These are phyloP conservation scores for Charina bottae DNA, from an alignment of 2,113 vertebrate species.

Conservation along the genomic window DNA sequence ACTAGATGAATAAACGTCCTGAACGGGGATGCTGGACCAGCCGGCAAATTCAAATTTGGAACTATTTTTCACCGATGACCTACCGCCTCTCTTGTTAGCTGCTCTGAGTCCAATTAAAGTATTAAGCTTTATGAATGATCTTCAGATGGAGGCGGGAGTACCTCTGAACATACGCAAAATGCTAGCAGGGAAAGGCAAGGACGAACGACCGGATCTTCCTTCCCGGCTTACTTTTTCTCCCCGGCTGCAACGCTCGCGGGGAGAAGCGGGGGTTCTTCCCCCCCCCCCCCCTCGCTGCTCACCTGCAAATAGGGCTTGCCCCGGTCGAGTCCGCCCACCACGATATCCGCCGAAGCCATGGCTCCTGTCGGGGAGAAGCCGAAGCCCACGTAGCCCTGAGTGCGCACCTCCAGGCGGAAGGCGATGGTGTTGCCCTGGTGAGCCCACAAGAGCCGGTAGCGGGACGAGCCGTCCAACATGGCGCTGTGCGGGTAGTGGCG, in stretches of 20 bases:
- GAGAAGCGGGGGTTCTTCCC: no score
- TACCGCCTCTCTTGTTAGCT: background rate
- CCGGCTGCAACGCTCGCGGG: no score
- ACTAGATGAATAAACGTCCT: no score
- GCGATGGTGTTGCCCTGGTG: slow-evolving; percentile 69
- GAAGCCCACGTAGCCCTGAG: slow-evolving; percentile 84
- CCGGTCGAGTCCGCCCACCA: slow-evolving; percentile 81
- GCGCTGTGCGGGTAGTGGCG: slow-evolving; percentile 70
- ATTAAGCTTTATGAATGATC: background rate
- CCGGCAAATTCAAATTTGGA: background rate
- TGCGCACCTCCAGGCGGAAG: slow-evolving; percentile 82
- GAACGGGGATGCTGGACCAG: background rate
- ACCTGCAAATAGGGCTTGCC: slow-evolving; percentile 86
- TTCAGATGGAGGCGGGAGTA: background rate
- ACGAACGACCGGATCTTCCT: background rate
- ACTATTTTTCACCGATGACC: background rate
- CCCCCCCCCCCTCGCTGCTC: slow-evolving; percentile 22
- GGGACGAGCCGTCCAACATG: slow-evolving; percentile 76
- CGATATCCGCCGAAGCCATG: slow-evolving; percentile 84
- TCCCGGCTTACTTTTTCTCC: background rate
- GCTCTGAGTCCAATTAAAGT: background rate
- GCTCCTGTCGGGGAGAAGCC: slow-evolving; percentile 83
- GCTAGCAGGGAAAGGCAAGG: background rate
- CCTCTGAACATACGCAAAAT: background rate
- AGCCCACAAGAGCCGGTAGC: slow-evolving; percentile 78